Evolutionary conservation across 2,113 vertebrate species (phyloP).

Genomic region (Tetraodon nigroviridis): DNA sequence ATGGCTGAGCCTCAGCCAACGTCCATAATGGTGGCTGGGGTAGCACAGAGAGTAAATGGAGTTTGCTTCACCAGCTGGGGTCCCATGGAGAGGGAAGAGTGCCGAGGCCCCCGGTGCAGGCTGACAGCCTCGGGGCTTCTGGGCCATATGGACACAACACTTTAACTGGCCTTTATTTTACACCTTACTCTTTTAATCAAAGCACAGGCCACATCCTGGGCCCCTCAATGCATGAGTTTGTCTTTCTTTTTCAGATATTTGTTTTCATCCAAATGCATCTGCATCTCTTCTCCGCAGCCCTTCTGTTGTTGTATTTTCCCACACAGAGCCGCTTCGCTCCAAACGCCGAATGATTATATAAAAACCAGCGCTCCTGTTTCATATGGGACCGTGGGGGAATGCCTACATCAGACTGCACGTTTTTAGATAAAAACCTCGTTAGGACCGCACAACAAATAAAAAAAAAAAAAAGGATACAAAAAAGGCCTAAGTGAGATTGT

Average conservation of each 20-base stretch:
- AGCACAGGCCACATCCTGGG: slow-evolving; percentile 72
- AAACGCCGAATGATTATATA: slow-evolving; percentile 33
- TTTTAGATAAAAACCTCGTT: slow-evolving; percentile 55
- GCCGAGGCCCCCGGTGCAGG: slow-evolving; percentile 81
- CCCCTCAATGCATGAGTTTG: slow-evolving; percentile 53
- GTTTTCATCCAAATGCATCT: slow-evolving; percentile 50
- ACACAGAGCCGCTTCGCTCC: slow-evolving; percentile 39
- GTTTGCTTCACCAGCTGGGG: slow-evolving; percentile 97
- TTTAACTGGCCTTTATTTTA: slow-evolving; percentile 76
- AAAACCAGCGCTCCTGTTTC: slow-evolving; percentile 56
- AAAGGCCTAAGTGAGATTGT: slow-evolving; percentile 25
- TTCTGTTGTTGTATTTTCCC: slow-evolving; percentile 33
- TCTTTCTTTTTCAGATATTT: slow-evolving; percentile 40
- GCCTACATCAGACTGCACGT: slow-evolving; percentile 29
- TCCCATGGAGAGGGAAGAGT: slow-evolving; percentile 86
- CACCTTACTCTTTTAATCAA: slow-evolving; percentile 80
- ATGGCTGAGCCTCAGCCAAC: slow-evolving; percentile 98
- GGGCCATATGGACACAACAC: slow-evolving; percentile 92
- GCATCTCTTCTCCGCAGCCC: slow-evolving; percentile 31
- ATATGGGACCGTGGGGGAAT: slow-evolving; percentile 39
- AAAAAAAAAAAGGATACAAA: too few relatives aligned
- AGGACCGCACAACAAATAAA: slow-evolving; percentile 26
- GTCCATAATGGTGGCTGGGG: slow-evolving; percentile 94
- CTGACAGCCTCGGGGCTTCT: slow-evolving; percentile 83
- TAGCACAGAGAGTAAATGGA: slow-evolving; percentile 92